Conservation (phyloP, 2,113 vertebrate genomes). For the Psephotus haematonotus region DNA sequence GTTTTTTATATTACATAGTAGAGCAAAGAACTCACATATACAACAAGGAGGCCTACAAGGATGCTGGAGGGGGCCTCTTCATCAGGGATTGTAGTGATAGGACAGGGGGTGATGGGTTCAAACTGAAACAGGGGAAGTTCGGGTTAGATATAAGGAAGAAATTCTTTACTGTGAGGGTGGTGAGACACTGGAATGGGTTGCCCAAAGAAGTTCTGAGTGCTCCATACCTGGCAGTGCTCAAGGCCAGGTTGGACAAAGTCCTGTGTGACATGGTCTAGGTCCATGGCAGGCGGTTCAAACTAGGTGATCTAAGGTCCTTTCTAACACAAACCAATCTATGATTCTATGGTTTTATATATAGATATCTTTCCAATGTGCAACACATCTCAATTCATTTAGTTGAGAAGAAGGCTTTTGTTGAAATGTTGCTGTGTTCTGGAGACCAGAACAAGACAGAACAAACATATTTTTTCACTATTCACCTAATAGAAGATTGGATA, state of each 20-base stretch:
- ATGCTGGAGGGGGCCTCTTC: not conserved
- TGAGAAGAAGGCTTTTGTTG: not conserved
- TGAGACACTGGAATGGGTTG: not conserved
- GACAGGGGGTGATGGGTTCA: not conserved
- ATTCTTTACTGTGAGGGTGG: not conserved
- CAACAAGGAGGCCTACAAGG: fast-evolving
- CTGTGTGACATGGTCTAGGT: not conserved
- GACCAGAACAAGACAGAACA: not conserved
- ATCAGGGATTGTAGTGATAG: not conserved
- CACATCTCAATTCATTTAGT: not conserved
- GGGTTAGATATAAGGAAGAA: not conserved
- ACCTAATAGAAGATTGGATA: not conserved
- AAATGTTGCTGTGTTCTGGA: not conserved
- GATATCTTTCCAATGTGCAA: not conserved
- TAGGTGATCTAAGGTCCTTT: not conserved
- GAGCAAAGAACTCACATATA: not conserved
- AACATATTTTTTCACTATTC: not conserved
- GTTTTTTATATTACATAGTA: not conserved
- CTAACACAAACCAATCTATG: not conserved
- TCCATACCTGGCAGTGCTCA: not conserved
- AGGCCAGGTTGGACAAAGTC: not conserved
- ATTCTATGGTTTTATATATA: not conserved
- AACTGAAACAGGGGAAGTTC: not conserved
- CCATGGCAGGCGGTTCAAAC: not conserved
- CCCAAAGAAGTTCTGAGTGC: not conserved